phyloP scores from a whole-genome alignment of 1,140 invertebrate species.

The Panagrolaimus sp. region DNA sequence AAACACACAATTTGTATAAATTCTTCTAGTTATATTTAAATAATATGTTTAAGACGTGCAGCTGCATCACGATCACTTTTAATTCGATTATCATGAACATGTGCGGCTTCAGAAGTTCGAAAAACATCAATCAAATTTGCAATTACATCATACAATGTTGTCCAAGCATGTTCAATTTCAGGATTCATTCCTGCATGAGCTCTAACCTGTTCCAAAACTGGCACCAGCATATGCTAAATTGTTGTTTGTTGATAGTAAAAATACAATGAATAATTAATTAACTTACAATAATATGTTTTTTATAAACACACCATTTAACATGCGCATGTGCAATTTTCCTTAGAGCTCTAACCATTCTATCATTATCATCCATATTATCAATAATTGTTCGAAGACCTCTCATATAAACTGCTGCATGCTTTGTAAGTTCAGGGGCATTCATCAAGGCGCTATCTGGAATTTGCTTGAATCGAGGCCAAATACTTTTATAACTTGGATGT shows the following conservation, averaged over 20 bases:
- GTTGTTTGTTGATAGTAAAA: too few relatives aligned
- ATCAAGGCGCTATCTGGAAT: conserved; percentile 44
- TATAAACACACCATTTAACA: conserved; percentile 41
- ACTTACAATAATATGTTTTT: conserved; percentile 44
- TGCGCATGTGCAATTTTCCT: conserved; percentile 40
- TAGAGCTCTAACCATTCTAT: conserved; percentile 24
- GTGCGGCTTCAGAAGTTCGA: conserved; percentile 6
- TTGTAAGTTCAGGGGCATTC: conserved; percentile 30
- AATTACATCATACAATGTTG: conserved; percentile 51
- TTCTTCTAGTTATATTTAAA: too few relatives aligned
- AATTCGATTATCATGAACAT: too few relatives aligned
- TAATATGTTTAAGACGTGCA: too few relatives aligned
- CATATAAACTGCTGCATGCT: conserved; percentile 49
- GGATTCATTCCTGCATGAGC: conserved; percentile 33
- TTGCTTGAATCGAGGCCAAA: conserved; percentile 46
- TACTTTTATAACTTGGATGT: conserved; percentile 48
- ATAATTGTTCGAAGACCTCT: conserved; percentile 40
- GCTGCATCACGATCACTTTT: too few relatives aligned
- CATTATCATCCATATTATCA: conserved; percentile 38
- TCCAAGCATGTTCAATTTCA: conserved; percentile 45
- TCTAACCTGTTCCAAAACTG: conserved; percentile 36
- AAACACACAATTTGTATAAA: too few relatives aligned
- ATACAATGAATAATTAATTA: too few relatives aligned
- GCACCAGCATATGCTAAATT: conserved; percentile 36
- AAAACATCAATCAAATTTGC: conserved; percentile 50